A percentile compares a stretch with the other conserved stretches of the same genome.
phyloP scores from a whole-genome alignment of 2,797 vertebrate genomes.

The Tadarida brasiliensis region DNA sequence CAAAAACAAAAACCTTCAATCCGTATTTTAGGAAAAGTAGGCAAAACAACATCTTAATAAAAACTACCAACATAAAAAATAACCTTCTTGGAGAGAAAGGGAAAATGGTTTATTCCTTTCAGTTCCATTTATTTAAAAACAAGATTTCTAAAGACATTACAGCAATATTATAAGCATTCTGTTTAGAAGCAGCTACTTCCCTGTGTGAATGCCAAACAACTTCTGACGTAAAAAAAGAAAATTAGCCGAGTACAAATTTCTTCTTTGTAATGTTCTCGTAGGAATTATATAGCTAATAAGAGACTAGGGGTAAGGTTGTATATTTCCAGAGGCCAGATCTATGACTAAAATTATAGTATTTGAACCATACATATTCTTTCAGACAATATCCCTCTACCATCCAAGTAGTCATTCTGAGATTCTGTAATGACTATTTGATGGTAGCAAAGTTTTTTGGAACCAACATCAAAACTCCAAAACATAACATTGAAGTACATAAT shows the following conservation, averaged over 20 bases:
- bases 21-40: background rate
- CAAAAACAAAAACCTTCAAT: background rate
- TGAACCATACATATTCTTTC: background rate
- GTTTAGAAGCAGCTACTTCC: background rate
- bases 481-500: background rate
- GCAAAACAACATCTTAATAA: background rate
- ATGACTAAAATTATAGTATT: background rate
- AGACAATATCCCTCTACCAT: background rate
- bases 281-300: background rate
- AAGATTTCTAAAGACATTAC: background rate
- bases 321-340: background rate
- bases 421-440: background rate
- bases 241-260: background rate
- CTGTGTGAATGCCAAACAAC: background rate
- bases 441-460: background rate
- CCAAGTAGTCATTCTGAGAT: background rate
- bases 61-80: background rate
- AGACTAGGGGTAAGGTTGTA: background rate
- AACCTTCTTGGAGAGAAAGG: background rate
- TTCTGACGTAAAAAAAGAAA: background rate
- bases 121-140: background rate
- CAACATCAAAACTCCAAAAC: background rate
- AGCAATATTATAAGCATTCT: background rate
- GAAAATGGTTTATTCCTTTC: background rate
- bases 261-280: background rate